Evolutionary conservation across 2,888 invertebrate genomes (phyloP).

Genomic region (Dichetophora obliterata): DNA sequence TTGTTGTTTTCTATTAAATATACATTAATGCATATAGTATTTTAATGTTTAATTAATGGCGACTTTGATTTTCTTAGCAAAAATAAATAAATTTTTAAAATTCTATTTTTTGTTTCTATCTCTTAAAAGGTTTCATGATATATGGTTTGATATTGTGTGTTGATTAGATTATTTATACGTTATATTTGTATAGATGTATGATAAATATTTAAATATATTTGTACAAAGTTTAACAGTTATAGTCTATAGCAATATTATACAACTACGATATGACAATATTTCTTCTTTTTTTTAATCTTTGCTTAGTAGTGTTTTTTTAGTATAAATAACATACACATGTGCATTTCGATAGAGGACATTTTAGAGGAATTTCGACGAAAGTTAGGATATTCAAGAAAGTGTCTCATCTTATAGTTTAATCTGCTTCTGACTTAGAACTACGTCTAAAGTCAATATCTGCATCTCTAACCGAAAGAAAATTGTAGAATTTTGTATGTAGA

Average conservation of each 20-base stretch:
- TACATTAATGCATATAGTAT: no score
- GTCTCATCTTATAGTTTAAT: no score
- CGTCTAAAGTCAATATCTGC: no score
- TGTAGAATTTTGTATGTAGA: no score
- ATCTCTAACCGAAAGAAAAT: no score
- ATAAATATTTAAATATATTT: constrained; percentile 46
- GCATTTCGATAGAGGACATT: no score
- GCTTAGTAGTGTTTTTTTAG: not conserved
- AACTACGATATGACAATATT: constrained; percentile 49
- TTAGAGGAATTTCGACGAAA: no score
- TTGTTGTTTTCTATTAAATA: no score
- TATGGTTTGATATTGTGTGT: not conserved
- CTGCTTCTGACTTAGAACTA: no score
- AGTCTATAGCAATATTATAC: constrained; percentile 35
- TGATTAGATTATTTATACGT: not conserved
- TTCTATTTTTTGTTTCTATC: not conserved
- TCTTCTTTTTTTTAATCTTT: not conserved
- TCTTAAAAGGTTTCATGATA: not conserved
- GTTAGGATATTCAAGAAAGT: no score
- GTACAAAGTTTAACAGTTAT: constrained; percentile 54
- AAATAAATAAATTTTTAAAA: constrained; percentile 2
- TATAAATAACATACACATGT: not conserved
- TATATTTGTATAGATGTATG: not conserved
- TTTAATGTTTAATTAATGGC: no score
- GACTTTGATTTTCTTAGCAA: not conserved